phyloP scores from a whole-genome alignment of 2,113 vertebrate species.

The Scomber colias region DNA sequence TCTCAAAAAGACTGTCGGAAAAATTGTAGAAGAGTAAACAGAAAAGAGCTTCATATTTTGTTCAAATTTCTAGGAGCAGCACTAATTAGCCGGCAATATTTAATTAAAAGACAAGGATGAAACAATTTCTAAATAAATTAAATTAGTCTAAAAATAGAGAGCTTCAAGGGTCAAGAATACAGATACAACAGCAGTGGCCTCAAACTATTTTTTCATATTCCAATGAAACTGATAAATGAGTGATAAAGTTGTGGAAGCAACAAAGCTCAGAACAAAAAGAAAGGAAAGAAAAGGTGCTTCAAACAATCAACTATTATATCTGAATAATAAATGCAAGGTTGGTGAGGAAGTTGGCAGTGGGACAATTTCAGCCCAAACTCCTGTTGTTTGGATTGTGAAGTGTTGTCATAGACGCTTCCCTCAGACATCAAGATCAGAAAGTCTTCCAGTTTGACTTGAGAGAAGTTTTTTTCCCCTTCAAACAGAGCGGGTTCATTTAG shows the following conservation, averaged over 20 bases:
- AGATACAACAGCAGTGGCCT: background rate
- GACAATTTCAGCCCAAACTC: conserved; percentile 10
- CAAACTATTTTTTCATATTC: conserved; percentile 17
- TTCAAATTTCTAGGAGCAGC: background rate
- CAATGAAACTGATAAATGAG: conserved; percentile 13
- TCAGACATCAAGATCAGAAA: conserved; percentile 32
- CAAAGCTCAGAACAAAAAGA: background rate
- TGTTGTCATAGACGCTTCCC: conserved; percentile 18
- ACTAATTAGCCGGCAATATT: background rate
- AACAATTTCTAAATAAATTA: background rate
- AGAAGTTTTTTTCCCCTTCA: background rate
- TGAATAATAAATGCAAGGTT: conserved; percentile 7
- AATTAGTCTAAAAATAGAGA: background rate
- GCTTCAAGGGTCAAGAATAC: background rate
- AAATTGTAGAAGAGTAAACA: background rate
- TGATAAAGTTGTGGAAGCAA: background rate
- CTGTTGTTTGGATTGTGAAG: conserved; percentile 31
- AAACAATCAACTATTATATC: conserved; percentile 27
- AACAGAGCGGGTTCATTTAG: background rate
- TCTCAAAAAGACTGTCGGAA: too few relatives aligned
- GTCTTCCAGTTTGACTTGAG: background rate
- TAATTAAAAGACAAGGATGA: background rate
- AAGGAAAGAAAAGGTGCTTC: conserved; percentile 8
- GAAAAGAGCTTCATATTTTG: background rate
- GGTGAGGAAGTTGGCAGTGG: background rate